These are phyloP conservation scores for Neodiprion fabricii DNA, from an alignment of 1,140 invertebrate species.

Conservation along the genomic window DNA sequence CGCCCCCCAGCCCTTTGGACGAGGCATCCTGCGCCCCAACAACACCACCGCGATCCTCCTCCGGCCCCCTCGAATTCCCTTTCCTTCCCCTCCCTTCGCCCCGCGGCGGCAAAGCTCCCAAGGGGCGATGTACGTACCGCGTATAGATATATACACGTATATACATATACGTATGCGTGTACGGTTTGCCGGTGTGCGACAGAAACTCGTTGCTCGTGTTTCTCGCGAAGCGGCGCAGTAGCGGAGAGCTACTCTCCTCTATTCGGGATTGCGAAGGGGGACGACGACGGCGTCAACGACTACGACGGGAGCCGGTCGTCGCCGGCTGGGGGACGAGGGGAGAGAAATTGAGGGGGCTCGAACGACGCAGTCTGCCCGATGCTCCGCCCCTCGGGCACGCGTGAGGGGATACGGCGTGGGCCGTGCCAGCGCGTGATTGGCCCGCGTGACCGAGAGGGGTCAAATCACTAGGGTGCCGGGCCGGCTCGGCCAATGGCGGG, in stretches of 20 bases:
- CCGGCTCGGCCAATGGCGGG: conserved; percentile 43
- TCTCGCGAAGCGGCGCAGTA: conserved; percentile 19
- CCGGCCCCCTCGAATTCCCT: not conserved
- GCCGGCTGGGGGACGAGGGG: not conserved
- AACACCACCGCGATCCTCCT: not conserved
- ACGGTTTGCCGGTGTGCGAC: too few species aligned
- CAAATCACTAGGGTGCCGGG: conserved; percentile 34
- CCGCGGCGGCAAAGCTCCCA: too few species aligned
- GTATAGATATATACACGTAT: too few species aligned
- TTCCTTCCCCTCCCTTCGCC: too few species aligned
- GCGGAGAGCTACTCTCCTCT: conserved; percentile 26
- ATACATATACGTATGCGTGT: too few species aligned
- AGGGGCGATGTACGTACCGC: too few species aligned
- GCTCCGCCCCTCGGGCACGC: not conserved
- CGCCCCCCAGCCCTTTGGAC: too few species aligned
- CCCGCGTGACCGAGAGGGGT: conserved; percentile 42
- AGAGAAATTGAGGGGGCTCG: conserved; percentile 27
- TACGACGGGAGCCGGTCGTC: conserved; percentile 16
- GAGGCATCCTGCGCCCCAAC: not conserved
- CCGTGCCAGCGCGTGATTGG: conserved; percentile 52
- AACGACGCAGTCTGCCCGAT: conserved; percentile 17
- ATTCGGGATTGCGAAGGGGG: conserved; percentile 34
- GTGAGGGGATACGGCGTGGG: conserved; percentile 39
- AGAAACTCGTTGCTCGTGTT: not conserved
- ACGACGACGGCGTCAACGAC: conserved; percentile 18